Base-by-base conservation (phyloP, 1,140 invertebrate species). In the Neodiprion lecontei region DNA sequence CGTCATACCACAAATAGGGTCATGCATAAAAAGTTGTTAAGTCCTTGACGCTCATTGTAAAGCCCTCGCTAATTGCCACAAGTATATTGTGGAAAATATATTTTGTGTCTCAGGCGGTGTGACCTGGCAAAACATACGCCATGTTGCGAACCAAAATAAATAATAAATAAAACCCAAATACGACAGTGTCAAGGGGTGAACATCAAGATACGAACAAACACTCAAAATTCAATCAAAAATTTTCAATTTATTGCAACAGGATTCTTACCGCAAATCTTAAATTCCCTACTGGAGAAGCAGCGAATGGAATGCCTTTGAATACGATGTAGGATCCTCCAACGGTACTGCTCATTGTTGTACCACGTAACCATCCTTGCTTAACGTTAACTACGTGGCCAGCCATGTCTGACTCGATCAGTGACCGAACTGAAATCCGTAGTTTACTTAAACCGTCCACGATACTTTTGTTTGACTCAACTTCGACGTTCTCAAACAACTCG, bases 281-380 rank as follows among this genome's bases (percentile, higher is more conserved):
- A 9, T 90, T 83, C 40, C 89, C 91, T n/a, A 93, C 69, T 12
- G 93, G 93, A 5, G 93, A 91, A 68, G 88, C 78, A 0, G 93
- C 92, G 78, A 89, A 92, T 0, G 92, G 92, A 61, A 93, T 89
- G 21, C 90, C 89, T 50, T 88, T 85, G 78, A 91, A 92, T 65
- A 81, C 84, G 69, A 86, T 86, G 72, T 76, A 83, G 40, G 85
- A 78, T 8, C 78, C 79, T 47, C 88, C 85, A 66, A 85, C 83
- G 53, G 79, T 77, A 75, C 82, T 85, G 48, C 82, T 81, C n/a
- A 78, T 69, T 61, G 85, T 69, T 70, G 82, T 85, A 14, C 90
- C 88, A 77, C 79, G 82, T 21, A 89, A 71, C 76, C 85, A 81
- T 48, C 88, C 87, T 65, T 89, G 76, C 48, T 79, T 78, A n/a